Evolutionary conservation across 2,888 invertebrate genomes (phyloP), one percentile per base, ranked within the genome.

Genomic region (Bombyx huttoni): DNA sequence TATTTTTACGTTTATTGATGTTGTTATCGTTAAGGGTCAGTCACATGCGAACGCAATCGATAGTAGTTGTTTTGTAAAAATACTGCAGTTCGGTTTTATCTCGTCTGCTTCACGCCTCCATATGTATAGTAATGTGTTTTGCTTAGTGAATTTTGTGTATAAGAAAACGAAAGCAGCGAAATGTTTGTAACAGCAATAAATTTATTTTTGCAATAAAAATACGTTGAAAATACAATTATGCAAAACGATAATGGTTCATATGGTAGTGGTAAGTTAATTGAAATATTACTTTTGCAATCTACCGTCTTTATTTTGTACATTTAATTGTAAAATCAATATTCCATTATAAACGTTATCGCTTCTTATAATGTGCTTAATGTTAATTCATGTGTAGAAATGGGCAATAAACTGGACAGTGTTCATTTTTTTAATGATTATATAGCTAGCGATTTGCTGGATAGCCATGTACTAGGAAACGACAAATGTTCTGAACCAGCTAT

Each of bases 391-490:
- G 60, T 70, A 77, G 81, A 85, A 81, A 86, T 81, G 79, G 71
- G 73, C 57, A 79, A 84, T 85, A 85, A 84, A 83, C 57, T 73
- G 76, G 65, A 70, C 82, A 83, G 81, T 77, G 74, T 78, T 59
- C 70, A 63, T 65, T 78, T 78, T 78, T 78, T 78, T 64, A 78
- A 77, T 71, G 78, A 75, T 70, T 78, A 66, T 75, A 73, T 75
- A 88, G 88, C 83, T 59, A 87, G 83, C 75, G 88, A 87, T 75
- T 75, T 87, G 65, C 76, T 88, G 81, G 88, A 84, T 69, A 83
- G 81, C 81, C 85, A 88, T 86, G 87, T 78, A 61, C 75, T 85
- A 76, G 79, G 76, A 52, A 78, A 80, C 69, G 81, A 84, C 69
- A 85, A 85, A 72, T 70, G 75, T 58, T 67, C 61, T 57, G 78